phyloP scores from a whole-genome alignment of 2,113 vertebrate genomes.

The Antechinus stuartii region DNA sequence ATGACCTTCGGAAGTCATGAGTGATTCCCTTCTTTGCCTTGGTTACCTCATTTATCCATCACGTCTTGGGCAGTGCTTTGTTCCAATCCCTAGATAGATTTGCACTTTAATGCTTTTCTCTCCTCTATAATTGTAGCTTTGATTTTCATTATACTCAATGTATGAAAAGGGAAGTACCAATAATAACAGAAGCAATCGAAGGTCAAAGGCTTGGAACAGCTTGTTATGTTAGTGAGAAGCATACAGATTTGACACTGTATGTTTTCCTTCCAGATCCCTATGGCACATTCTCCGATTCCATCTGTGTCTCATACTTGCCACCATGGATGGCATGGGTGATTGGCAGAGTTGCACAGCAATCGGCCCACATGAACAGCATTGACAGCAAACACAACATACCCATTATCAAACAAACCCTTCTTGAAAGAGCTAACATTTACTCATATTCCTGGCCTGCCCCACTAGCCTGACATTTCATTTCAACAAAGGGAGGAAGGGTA shows the following conservation, averaged over 20 bases:
- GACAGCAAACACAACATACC: not conserved
- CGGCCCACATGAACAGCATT: not conserved
- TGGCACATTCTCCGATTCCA: not conserved
- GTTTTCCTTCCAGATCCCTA: not conserved
- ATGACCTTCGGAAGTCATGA: not conserved
- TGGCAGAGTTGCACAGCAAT: not conserved
- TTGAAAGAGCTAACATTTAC: not conserved
- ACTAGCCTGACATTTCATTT: not conserved
- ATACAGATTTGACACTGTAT: not conserved
- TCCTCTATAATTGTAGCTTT: not conserved
- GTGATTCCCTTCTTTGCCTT: not conserved
- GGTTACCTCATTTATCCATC: not conserved
- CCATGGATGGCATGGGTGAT: not conserved
- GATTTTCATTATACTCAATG: not conserved
- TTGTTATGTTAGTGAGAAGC: not conserved
- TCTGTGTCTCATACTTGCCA: not conserved
- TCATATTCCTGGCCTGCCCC: not conserved
- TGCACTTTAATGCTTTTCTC: not conserved
- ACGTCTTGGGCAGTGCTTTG: not conserved
- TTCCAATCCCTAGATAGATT: not conserved
- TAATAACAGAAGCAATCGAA: not conserved
- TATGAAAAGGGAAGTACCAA: not conserved
- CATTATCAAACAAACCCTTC: not conserved
- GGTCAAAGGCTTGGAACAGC: not conserved
- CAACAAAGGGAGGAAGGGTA: not conserved